phyloP scores from a whole-genome alignment of 2,888 invertebrate species.

The Hydrotaea cyrtoneurina region DNA sequence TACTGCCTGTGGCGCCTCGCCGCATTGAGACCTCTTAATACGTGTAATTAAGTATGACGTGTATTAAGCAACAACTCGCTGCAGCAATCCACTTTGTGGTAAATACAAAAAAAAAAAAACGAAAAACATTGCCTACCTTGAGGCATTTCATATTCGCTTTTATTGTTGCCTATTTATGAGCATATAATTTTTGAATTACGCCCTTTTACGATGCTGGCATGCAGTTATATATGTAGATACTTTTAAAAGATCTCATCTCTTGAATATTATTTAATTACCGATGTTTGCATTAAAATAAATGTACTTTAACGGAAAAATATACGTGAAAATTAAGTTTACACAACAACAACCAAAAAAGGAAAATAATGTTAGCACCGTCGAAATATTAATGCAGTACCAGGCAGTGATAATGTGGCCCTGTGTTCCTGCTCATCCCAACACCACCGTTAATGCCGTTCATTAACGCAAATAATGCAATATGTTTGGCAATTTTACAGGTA shows the following conservation, averaged over 20 bases:
- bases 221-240: neutral
- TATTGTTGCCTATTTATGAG: neutral
- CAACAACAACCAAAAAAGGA: neutral
- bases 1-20: no score
- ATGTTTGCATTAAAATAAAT: slow-evolving; percentile 17
- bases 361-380: neutral
- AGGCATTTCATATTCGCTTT: neutral
- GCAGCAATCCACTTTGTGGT: neutral
- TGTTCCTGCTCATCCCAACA: neutral
- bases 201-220: neutral
- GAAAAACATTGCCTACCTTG: neutral
- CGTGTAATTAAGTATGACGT: neutral
- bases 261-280: slow-evolving; percentile 20
- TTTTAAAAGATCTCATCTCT: neutral
- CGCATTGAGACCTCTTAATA: neutral
- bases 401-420: neutral
- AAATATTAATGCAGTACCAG: neutral
- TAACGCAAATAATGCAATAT: slow-evolving; percentile 34
- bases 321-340: slow-evolving; percentile 8
- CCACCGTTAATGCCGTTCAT: slow-evolving; percentile 15
- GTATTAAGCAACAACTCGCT: neutral
- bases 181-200: slow-evolving; percentile 8
- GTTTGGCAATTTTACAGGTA: slow-evolving; percentile 1
- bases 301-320: slow-evolving; percentile 10
- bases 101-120: neutral